Base-by-base conservation (phyloP, 2,888 invertebrate species). In the Rhabditoides inermis region DNA sequence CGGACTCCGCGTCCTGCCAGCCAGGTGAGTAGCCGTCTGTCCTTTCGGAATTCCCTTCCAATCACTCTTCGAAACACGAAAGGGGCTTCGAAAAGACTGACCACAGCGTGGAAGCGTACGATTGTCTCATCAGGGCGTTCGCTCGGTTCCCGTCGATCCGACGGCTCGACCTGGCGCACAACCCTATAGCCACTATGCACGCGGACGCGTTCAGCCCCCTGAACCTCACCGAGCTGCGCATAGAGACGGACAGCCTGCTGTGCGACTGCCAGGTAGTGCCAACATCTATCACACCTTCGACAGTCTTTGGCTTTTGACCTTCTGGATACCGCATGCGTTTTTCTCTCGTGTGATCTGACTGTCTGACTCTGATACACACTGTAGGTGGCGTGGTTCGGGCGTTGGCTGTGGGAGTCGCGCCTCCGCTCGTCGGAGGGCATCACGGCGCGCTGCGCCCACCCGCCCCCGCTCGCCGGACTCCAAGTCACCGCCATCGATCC, bases 221-320 rank as follows among this genome's bases (percentile, higher is more conserved):
- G 25, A 49, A 54, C 35, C 50, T 68, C 30, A 58, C 60, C n/a
- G n/a, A n/a, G n/a, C n/a, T n/a, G n/a, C n/a, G n/a, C n/a, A n/a
- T n/a, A n/a, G n/a, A n/a, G n/a, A n/a, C n/a, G n/a, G n/a, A n/a
- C n/a, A n/a, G n/a, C n/a, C n/a, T n/a, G n/a, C n/a, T n/a, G n/a
- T n/a, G n/a, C n/a, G n/a, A n/a, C n/a, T n/a, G n/a, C n/a, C n/a
- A n/a, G n/a, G n/a, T n/a, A n/a, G n/a, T n/a, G n/a, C n/a, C n/a
- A n/a, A n/a, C n/a, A n/a, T n/a, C n/a, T n/a, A n/a, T 58, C 49
- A 60, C 68, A 1, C 50, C 62, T 1, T 60, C 61, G 15, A 52
- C 66, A 10, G 58, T 68, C 12, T 68, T 65, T 46, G 68, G 66
- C 49, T 68, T n/a, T n/a, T n/a, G n/a, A n/a, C n/a, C n/a, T n/a